These are phyloP conservation scores for Salarias fasciatus DNA, from an alignment of 2,797 vertebrate genomes.

Conservation along the genomic window DNA sequence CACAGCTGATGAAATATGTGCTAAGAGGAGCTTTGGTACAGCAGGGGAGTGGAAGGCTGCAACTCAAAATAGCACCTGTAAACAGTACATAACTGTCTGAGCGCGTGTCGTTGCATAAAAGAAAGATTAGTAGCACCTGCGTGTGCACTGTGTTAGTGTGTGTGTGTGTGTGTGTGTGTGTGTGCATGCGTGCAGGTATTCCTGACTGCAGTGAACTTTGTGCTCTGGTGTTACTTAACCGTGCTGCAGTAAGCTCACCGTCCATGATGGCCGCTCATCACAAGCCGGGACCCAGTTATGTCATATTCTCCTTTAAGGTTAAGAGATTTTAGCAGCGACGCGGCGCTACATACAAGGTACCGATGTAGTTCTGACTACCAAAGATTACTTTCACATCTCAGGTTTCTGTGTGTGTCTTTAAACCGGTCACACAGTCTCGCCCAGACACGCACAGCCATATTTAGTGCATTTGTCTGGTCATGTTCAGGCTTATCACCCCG, in stretches of 20 bases:
- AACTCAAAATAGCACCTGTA: conserved; percentile 68
- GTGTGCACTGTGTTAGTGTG: conserved; percentile 36
- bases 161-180: conserved; percentile 22
- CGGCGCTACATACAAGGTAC: conserved; percentile 2
- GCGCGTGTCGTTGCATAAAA: too few species aligned
- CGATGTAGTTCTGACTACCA: conserved; percentile 23
- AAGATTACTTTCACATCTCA: conserved; percentile 24
- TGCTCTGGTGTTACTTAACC: conserved; percentile 76
- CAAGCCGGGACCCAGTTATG: conserved; percentile 63
- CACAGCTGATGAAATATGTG: conserved; percentile 52
- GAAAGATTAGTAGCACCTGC: conserved; percentile 38
- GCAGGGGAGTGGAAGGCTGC: conserved; percentile 23
- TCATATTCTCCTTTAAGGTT: conserved; percentile 50
- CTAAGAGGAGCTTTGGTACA: conserved; percentile 46
- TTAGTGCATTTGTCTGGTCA: conserved; percentile 44
- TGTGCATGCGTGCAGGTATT: conserved; percentile 50
- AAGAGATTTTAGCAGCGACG: conserved; percentile 12
- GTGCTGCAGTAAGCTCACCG: conserved; percentile 55
- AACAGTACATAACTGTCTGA: conserved; percentile 48
- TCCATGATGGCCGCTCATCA: conserved; percentile 60
- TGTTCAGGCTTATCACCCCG: conserved; percentile 56
- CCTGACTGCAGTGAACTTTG: conserved; percentile 69
- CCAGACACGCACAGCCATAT: conserved; percentile 56
- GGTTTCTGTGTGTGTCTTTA: conserved; percentile 29
- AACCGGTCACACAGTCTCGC: conserved; percentile 47